Base-by-base conservation (phyloP, 2,888 invertebrate species). In the Onthophagus sagittarius region DNA sequence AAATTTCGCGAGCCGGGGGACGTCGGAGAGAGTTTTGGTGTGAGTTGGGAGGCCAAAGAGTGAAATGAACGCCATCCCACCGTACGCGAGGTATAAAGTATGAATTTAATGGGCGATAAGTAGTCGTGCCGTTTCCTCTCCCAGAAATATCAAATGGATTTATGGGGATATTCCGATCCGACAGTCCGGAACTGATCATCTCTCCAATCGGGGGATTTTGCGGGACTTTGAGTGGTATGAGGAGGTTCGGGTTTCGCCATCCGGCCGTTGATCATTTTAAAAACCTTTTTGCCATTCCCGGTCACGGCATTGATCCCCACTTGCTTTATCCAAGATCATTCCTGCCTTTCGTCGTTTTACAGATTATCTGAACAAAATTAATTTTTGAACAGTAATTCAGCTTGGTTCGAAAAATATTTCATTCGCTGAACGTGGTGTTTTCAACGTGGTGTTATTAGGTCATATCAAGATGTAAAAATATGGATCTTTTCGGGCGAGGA, bases 111-210 rank as follows among this genome's bases (percentile, higher is more conserved):
- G 80, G 79, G 79, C 79, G 80, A 80, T 81, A 82, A 81, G 81
- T 81, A 81, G 80, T 80, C 81, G 82, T 81, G 81, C 81, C 79
- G 79, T 81, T 82, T 82, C 80, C 80, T 80, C 78, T 79, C 79
- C 78, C 77, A 79, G 80, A 81, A 81, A 82, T 81, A 81, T 79
- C 80, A 80, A 81, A 80, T 80, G 80, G 81, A 82, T 82, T 82
- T 82, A 81, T 81, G 77, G 80, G 67, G 79, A 78, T 80, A 80
- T 80, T 79, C 79, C 78, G 77, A 79, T 81, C 81, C 81, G 81
- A 80, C 80, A 79, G 80, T 78, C 78, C 79, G 81, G 81, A 82
- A 82, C 80, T 79, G 81, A 82, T 80, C 81, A 79, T 80, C 81
- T 78, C 79, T 78, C 78, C 77, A 78, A 74, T 78, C 77, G 77